phyloP scores from a whole-genome alignment of 2,113 vertebrate species.

The Damaliscus lunatus region DNA sequence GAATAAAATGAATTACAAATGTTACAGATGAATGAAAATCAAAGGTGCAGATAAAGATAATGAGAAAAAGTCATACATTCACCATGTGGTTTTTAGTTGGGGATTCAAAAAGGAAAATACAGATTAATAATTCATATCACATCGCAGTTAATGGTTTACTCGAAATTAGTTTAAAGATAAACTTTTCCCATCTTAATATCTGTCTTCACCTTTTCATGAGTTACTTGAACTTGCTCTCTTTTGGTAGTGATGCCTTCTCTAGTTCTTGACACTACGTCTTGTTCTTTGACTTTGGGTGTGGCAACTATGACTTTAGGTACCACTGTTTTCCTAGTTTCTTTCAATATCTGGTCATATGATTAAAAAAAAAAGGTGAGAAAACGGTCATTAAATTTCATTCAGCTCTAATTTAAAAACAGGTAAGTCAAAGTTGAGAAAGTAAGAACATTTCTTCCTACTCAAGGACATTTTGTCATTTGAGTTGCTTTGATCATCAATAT shows the following conservation, averaged over 20 bases:
- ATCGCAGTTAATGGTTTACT: conserved; percentile 43
- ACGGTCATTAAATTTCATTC: conserved; percentile 18
- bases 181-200: not conserved
- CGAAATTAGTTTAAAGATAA: conserved; percentile 48
- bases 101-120: conserved; percentile 37
- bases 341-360: conserved; percentile 78
- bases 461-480: not conserved
- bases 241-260: conserved; percentile 78
- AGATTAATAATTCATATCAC: conserved; percentile 49
- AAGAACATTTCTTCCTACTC: conserved; percentile 2
- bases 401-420: conserved; percentile 13
- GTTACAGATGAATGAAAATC: conserved; percentile 24
- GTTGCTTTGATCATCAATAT: not conserved
- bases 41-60: conserved; percentile 34
- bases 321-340: conserved; percentile 83
- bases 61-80: not conserved
- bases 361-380: conserved; percentile 49
- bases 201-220: conserved; percentile 84
- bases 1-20: conserved; percentile 9
- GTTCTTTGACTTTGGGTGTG: conserved; percentile 80
- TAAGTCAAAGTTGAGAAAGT: not conserved
- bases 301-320: conserved; percentile 81
- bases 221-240: conserved; percentile 81
- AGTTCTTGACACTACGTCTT: conserved; percentile 77
- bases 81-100: conserved; percentile 20